A percentile compares a stretch with the other conserved stretches of the same genome.
These are phyloP conservation scores for Folsomia manolachei DNA, from an alignment of 2,888 invertebrate species.

Conservation along the genomic window DNA sequence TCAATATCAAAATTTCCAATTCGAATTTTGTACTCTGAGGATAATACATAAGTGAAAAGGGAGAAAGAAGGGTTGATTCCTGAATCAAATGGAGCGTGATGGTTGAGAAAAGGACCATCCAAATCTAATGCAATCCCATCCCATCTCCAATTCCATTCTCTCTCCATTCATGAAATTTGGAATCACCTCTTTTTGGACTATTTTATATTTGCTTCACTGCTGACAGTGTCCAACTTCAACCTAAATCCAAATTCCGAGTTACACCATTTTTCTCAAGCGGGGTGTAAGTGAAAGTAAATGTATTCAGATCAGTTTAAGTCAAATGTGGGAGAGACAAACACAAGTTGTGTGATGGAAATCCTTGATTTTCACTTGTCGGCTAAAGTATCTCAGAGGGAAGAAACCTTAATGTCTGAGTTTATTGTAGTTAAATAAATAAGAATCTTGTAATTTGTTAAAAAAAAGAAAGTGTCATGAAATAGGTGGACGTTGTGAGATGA, in stretches of 20 bases:
- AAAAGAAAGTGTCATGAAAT: too few species aligned
- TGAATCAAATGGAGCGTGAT: conserved; percentile 47
- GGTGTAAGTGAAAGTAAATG: neutral
- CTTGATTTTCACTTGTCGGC: too few species aligned
- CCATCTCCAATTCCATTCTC: conserved; percentile 25
- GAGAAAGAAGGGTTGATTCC: conserved; percentile 23
- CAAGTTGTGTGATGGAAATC: neutral
- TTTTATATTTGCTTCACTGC: conserved; percentile 18
- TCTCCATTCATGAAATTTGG: conserved; percentile 34
- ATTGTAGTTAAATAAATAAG: too few species aligned
- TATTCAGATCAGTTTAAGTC: neutral
- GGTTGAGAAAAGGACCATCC: conserved; percentile 32
- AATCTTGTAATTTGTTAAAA: too few species aligned
- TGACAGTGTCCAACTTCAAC: conserved; percentile 11
- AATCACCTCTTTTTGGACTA: conserved; percentile 13
- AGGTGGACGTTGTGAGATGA: neutral
- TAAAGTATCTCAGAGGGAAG: too few species aligned
- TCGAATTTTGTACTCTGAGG: too few species aligned
- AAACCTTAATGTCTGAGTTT: too few species aligned
- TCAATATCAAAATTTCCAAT: too few species aligned
- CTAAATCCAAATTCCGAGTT: neutral
- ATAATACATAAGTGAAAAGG: neutral
- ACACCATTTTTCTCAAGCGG: conserved; percentile 4
- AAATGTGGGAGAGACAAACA: neutral
- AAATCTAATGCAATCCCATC: conserved; percentile 42